phyloP scores from a whole-genome alignment of 2,113 vertebrate species.

The Dryoscopus gambensis region DNA sequence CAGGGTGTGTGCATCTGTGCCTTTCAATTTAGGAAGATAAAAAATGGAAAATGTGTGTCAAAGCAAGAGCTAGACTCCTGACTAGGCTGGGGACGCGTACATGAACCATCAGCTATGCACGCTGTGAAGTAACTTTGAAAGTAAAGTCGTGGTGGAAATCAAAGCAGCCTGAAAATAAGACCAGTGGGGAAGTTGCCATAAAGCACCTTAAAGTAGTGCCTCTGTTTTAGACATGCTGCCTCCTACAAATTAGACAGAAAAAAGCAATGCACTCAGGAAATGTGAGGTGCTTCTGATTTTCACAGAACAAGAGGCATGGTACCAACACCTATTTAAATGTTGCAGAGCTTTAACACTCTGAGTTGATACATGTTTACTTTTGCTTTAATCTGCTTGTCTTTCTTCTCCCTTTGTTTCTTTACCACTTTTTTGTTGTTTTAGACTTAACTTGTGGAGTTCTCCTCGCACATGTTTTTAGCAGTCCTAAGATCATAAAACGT shows the following conservation, averaged over 20 bases:
- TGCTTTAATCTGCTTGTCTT: neutral
- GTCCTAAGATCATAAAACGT: neutral
- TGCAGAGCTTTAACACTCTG: neutral
- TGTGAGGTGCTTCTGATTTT: neutral
- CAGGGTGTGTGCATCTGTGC: rapidly evolving
- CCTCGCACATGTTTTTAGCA: neutral
- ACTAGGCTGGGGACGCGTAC: neutral
- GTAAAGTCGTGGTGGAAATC: constrained; percentile 17
- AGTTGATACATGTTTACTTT: neutral
- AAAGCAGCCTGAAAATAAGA: constrained; percentile 13
- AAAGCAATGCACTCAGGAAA: neutral
- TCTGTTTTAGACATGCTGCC: neutral
- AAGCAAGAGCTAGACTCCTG: neutral
- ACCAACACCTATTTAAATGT: neutral
- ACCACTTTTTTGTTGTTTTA: neutral
- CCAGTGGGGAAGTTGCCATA: neutral
- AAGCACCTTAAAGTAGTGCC: neutral
- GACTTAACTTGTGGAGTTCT: neutral
- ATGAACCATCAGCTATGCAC: neutral
- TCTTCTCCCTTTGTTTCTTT: neutral
- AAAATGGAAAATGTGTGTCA: neutral
- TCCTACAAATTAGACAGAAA: neutral
- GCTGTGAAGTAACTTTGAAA: constrained; percentile 16
- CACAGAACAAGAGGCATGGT: neutral
- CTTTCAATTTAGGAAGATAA: neutral